Percentiles rank a stretch among this genome's conserved stretches.
Evolutionary conservation across 2,888 invertebrate species (phyloP).

Genomic region (Drosophila cyrtoloma): DNA sequence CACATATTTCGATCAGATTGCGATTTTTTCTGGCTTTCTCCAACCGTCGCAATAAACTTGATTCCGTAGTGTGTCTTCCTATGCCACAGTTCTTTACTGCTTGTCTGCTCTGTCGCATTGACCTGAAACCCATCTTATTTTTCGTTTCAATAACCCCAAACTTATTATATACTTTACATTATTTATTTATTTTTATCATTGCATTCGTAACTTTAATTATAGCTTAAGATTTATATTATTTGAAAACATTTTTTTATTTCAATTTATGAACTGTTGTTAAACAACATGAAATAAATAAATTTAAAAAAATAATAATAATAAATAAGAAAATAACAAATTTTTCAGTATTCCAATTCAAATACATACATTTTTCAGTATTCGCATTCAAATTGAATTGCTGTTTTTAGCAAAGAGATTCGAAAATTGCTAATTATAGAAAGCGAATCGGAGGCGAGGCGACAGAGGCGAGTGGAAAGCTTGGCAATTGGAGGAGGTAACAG

Average conservation of each 20-base stretch:
- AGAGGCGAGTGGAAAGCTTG: neutral
- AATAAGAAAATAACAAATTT: neutral
- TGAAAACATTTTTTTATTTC: no score
- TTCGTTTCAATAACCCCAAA: no score
- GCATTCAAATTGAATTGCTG: slow-evolving; percentile 27
- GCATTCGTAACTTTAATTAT: no score
- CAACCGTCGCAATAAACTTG: neutral
- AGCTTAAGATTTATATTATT: no score
- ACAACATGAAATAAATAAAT: neutral
- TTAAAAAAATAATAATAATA: neutral
- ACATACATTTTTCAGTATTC: neutral
- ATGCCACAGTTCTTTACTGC: no score
- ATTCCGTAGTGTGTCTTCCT: no score
- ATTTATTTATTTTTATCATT: no score
- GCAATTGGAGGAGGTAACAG: neutral
- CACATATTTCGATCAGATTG: neutral
- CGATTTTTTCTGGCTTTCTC: neutral
- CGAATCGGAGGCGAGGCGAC: neutral
- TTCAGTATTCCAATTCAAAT: neutral
- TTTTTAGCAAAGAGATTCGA: slow-evolving; percentile 12
- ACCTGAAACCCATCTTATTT: no score
- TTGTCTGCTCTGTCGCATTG: no score
- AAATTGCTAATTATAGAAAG: slow-evolving; percentile 51
- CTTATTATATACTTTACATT: no score
- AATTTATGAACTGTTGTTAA: no score